Evolutionary conservation across 92 coral and sea anemone species (phyloP).

Genomic region (Porites cylindrica): DNA sequence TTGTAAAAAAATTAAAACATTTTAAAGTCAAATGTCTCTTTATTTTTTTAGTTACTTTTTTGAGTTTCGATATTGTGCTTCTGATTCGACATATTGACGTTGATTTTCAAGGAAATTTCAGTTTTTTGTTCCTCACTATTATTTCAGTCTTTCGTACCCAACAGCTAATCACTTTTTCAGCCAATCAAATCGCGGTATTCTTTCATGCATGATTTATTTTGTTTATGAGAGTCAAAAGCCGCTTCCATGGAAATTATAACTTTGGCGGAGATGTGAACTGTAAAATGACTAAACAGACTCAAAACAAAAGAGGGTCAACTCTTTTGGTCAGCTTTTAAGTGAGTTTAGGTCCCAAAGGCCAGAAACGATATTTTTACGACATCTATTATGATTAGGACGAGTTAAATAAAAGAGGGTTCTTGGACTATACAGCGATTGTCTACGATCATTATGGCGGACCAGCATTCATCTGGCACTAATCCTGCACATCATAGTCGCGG

Average conservation of each 20-base stretch:
- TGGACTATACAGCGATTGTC: neutral
- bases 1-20: too few species aligned
- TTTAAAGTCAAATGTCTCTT: too few species aligned
- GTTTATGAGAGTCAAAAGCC: slow-evolving; percentile 66
- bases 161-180: slow-evolving; percentile 41
- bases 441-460: slow-evolving; percentile 56
- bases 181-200: slow-evolving; percentile 63
- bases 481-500: slow-evolving; percentile 48
- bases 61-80: neutral
- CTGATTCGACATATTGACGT: neutral
- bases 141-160: neutral
- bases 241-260: slow-evolving; percentile 93
- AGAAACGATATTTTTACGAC: slow-evolving; percentile 34
- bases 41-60: too few species aligned
- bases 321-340: neutral
- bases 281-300: slow-evolving; percentile 55
- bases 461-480: slow-evolving; percentile 21
- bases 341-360: neutral
- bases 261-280: slow-evolving; percentile 31
- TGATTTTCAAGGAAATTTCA: neutral
- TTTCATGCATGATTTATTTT: slow-evolving; percentile 90
- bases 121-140: neutral
- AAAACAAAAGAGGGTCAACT: slow-evolving; percentile 29
- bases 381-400: slow-evolving; percentile 2
- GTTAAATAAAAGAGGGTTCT: slow-evolving; percentile 3